phyloP scores from a whole-genome alignment of 1,140 invertebrate genomes.

The Campoletis sonorensis region DNA sequence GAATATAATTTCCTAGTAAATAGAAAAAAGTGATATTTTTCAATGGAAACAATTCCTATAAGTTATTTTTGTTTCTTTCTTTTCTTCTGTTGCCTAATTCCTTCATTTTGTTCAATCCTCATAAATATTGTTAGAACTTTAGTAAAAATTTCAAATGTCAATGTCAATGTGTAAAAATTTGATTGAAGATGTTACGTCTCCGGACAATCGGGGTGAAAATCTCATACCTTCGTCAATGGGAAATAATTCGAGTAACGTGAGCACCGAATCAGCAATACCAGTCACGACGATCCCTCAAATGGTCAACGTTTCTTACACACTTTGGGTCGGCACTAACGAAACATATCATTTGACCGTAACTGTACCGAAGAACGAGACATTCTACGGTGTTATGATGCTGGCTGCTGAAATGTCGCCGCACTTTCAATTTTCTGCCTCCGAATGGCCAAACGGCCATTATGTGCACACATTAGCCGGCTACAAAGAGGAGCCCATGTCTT shows the following conservation, averaged over 20 bases:
- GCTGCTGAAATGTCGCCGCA: conserved; percentile 86
- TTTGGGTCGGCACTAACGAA: conserved; percentile 90
- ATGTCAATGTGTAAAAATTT: conserved; percentile 18
- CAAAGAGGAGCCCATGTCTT: conserved; percentile 90
- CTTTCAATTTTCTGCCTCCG: conserved; percentile 85
- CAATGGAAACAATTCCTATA: background rate
- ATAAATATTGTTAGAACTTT: too few species aligned
- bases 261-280: conserved; percentile 52
- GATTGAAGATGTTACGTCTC: conserved; percentile 56
- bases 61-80: conserved; percentile 10
- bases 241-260: conserved; percentile 57
- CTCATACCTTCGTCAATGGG: conserved; percentile 53
- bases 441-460: conserved; percentile 94
- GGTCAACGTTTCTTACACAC: conserved; percentile 87
- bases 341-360: conserved; percentile 83
- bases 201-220: conserved; percentile 62
- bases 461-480: conserved; percentile 91
- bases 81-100: background rate
- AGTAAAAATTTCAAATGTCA: too few species aligned
- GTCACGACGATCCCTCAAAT: conserved; percentile 54
- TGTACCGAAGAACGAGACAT: conserved; percentile 86
- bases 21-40: too few species aligned
- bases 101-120: too few species aligned
- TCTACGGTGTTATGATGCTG: conserved; percentile 90
- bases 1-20: background rate